Conservation (phyloP, 64 coral and sea anemone species). For the Exaiptasia diaphana region DNA sequence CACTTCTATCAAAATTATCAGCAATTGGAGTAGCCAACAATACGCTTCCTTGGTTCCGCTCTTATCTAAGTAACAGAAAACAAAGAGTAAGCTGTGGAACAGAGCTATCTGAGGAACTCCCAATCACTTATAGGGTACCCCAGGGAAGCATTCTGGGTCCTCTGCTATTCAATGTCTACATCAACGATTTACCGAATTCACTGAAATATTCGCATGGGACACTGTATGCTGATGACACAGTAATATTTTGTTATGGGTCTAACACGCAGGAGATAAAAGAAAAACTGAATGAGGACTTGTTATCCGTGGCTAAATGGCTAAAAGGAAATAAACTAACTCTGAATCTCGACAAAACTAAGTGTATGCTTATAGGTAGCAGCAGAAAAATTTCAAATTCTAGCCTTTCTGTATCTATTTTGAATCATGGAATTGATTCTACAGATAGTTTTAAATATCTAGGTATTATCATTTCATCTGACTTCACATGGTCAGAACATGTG, state of each 20-base stretch:
- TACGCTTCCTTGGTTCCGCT: no score
- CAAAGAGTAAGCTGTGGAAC: no score
- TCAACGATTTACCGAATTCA: background rate
- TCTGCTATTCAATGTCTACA: background rate
- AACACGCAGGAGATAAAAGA: background rate
- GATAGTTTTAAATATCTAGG: background rate
- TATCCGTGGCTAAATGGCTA: constrained; percentile 10
- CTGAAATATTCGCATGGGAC: no score
- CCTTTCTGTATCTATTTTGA: background rate
- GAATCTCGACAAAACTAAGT: constrained; percentile 39
- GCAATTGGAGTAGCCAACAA: no score
- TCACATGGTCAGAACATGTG: background rate
- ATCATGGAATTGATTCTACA: background rate
- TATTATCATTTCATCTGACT: background rate
- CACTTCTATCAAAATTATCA: no score
- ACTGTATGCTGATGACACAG: background rate
- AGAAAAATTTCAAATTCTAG: background rate
- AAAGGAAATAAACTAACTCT: constrained; percentile 22
- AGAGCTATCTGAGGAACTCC: background rate
- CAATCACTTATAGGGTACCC: background rate
- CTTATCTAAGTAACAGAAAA: no score
- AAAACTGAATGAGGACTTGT: constrained; percentile 13
- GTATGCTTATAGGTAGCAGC: constrained; percentile 20
- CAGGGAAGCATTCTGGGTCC: background rate
- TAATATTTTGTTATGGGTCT: constrained; percentile 2